Base-by-base conservation (phyloP, 2,888 invertebrate genomes). In the Pseudococcus viburni region DNA sequence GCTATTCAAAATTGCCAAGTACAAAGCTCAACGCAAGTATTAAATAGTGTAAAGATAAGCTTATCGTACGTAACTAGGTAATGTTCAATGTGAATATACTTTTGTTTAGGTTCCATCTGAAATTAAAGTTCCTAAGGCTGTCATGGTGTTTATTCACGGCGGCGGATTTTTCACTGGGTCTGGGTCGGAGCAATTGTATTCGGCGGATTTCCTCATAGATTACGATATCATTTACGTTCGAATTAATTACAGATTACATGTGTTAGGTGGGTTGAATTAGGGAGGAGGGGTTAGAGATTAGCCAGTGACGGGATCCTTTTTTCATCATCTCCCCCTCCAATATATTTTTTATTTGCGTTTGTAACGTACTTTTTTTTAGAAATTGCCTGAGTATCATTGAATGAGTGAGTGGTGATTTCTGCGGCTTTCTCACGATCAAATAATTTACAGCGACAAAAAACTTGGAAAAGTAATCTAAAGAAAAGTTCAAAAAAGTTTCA, bases 141-240 rank as follows among this genome's bases (percentile, higher is more conserved):
- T 96, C 0, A 92, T 95, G 83, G 93, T 96, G 87, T 96, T 95
- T 93, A 94, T 96, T 90, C 96, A 96, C 90, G 96, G 96, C 4
- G 96, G 96, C 26, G 95, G 95, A 89, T 96, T 95, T 91, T 93
- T 94, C 90, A 93, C 93, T 90, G 96, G 96, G 2, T 95, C 95
- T 0, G 94, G 95, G 0, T 93, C 94, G 12, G 22, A 64, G 48
- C 77, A 88, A n/a, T 94, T 95, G 88, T 96, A 95, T 91, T 95
- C 95, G 89, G 95, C 95, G 92, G 92, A 93, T 91, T 90, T 91
- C 90, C 92, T 96, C 73, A 93, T 94, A 0, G 93, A 94, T 88
- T 93, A 94, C 91, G 94, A 94, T 85, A 93, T 95, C 0, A 94
- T 96, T 85, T 92, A 96, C 17, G 96, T 96, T 6, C 94, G 95